A percentile compares a stretch with the other conserved stretches of the same genome.
Evolutionary conservation across 2,888 invertebrate species (phyloP).

Genomic region (Epirrhoe alternata): DNA sequence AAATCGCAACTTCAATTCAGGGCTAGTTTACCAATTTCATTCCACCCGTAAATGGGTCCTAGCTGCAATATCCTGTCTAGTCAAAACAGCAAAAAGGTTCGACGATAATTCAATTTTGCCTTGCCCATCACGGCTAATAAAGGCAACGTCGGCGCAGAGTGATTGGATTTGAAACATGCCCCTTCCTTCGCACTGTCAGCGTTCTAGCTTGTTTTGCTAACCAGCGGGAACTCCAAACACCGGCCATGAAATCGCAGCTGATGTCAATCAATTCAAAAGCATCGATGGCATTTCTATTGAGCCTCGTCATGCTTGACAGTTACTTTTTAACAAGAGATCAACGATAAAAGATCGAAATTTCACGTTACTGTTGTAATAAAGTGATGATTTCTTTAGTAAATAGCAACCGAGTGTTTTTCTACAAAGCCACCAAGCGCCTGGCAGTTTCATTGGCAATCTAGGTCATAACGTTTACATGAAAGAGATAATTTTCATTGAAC

Average conservation of each 20-base stretch:
- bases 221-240: slow-evolving; percentile 61
- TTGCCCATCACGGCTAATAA: slow-evolving; percentile 46
- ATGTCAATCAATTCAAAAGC: slow-evolving; percentile 56
- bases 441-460: slow-evolving; percentile 52
- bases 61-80: slow-evolving; percentile 60
- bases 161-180: slow-evolving; percentile 54
- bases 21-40: slow-evolving; percentile 10
- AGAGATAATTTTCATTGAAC: slow-evolving; percentile 61
- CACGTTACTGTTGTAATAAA: slow-evolving; percentile 17
- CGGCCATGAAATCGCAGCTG: slow-evolving; percentile 59
- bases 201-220: slow-evolving; percentile 54
- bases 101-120: slow-evolving; percentile 57
- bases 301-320: slow-evolving; percentile 49
- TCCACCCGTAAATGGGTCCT: slow-evolving; percentile 42
- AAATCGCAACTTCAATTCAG: slow-evolving; percentile 10
- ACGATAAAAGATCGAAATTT: slow-evolving; percentile 30
- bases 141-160: slow-evolving; percentile 41
- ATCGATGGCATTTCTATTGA: slow-evolving; percentile 55
- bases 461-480: slow-evolving; percentile 55
- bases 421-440: slow-evolving; percentile 43
- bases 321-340: slow-evolving; percentile 33
- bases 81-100: slow-evolving; percentile 50
- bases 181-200: slow-evolving; percentile 37
- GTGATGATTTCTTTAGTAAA: not conserved
- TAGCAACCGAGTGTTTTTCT: slow-evolving; percentile 11